phyloP scores from a whole-genome alignment of 2,113 vertebrate species.

The Pontoporia blainvillei region DNA sequence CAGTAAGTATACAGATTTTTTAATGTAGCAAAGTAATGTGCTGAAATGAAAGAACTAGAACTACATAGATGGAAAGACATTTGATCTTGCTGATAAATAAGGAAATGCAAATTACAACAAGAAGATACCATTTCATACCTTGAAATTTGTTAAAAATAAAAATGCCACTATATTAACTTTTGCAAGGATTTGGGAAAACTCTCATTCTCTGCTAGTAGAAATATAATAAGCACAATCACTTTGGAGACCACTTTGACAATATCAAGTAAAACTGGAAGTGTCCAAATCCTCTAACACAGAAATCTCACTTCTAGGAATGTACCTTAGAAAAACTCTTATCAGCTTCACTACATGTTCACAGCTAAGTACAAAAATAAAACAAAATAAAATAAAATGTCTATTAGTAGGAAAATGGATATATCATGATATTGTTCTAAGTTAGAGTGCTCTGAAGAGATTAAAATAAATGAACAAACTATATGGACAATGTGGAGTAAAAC shows the following conservation, averaged over 20 bases:
- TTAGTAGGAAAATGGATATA: neutral
- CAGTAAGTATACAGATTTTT: neutral
- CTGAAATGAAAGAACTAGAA: neutral
- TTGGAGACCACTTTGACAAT: neutral
- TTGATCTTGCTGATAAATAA: neutral
- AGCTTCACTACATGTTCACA: neutral
- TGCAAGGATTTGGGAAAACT: neutral
- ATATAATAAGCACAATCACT: neutral
- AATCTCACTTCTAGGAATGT: neutral
- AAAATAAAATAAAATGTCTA: neutral
- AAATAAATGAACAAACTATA: neutral
- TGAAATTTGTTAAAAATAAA: neutral
- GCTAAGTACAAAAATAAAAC: neutral
- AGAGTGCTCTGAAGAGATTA: neutral
- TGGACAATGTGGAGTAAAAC: neutral
- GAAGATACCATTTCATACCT: neutral
- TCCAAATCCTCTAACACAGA: neutral
- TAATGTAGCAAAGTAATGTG: neutral
- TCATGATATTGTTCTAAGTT: neutral
- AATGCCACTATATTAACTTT: neutral
- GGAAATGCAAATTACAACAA: neutral
- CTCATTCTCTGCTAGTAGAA: neutral
- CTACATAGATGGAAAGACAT: neutral
- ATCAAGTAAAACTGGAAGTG: neutral
- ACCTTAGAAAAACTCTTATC: neutral